These are phyloP conservation scores for Morone saxatilis DNA, from an alignment of 2,113 vertebrate species.

Conservation along the genomic window DNA sequence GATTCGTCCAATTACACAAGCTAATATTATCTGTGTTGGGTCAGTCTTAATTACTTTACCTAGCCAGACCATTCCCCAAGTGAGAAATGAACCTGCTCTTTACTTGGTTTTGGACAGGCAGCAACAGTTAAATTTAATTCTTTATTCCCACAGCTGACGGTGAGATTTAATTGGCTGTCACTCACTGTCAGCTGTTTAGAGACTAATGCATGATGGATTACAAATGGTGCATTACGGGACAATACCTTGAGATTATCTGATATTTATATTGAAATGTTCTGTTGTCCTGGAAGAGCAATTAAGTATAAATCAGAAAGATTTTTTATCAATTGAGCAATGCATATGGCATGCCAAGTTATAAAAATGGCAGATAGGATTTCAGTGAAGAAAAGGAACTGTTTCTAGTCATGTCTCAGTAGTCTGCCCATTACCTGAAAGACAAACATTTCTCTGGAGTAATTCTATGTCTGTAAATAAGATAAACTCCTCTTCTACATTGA, in stretches of 20 bases:
- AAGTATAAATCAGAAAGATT: not conserved
- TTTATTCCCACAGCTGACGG: constrained; percentile 13
- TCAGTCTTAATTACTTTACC: constrained; percentile 41
- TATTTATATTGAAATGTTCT: constrained; percentile 5
- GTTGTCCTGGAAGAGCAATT: not conserved
- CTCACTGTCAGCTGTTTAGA: not conserved
- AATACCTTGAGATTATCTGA: not conserved
- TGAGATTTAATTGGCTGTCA: constrained; percentile 32
- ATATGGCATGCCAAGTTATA: not conserved
- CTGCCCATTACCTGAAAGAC: not conserved
- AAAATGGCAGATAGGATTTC: not conserved
- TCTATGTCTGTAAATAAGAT: not conserved
- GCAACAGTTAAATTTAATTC: constrained; percentile 18
- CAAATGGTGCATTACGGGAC: not conserved
- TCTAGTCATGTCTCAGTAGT: not conserved
- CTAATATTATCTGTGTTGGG: constrained; percentile 5
- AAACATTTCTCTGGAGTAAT: constrained; percentile 1
- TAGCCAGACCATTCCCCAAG: not conserved
- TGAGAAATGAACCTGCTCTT: not conserved
- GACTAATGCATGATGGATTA: not conserved
- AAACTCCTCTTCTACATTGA: not conserved
- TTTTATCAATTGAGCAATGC: not conserved
- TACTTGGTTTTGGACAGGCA: not conserved
- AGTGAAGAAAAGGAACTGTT: not conserved
- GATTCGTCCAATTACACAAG: constrained; percentile 21